Percentiles rank a stretch among this genome's conserved stretches.
phyloP scores from a whole-genome alignment of 2,113 vertebrate genomes.

The Cacatua alba region DNA sequence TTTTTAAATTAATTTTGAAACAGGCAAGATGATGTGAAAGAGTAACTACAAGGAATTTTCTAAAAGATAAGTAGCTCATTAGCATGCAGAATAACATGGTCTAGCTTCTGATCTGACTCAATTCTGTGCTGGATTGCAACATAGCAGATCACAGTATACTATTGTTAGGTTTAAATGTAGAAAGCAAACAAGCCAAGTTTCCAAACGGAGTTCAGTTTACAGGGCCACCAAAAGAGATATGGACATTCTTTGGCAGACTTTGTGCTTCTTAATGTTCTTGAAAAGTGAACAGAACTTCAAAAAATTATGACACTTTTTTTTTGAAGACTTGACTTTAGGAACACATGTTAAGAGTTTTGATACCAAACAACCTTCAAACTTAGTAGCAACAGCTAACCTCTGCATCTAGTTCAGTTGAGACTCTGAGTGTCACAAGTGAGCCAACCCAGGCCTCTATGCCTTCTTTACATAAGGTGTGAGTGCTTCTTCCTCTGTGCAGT shows the following conservation, averaged over 20 bases:
- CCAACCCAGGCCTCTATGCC: no score
- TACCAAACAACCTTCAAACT: not conserved
- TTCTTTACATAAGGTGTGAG: fast-evolving
- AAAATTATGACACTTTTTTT: not conserved
- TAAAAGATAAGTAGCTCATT: not conserved
- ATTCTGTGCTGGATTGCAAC: not conserved
- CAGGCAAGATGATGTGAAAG: not conserved
- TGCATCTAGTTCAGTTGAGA: not conserved
- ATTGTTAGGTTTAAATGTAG: not conserved
- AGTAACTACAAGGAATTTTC: not conserved
- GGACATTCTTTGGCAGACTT: not conserved
- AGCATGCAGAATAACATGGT: not conserved
- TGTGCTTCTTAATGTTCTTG: not conserved
- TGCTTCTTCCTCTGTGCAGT: fast-evolving
- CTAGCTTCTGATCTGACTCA: not conserved
- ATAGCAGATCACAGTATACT: fast-evolving
- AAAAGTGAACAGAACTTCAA: not conserved
- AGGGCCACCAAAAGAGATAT: not conserved
- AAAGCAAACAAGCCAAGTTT: not conserved
- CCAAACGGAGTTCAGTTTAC: not conserved
- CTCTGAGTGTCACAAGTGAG: fast-evolving
- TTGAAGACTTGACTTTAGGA: not conserved
- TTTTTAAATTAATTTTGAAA: not conserved
- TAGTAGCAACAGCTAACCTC: not conserved
- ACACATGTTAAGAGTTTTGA: not conserved